Conservation (phyloP, 2,113 vertebrate genomes). For the Neolamprologus cancellatus region DNA sequence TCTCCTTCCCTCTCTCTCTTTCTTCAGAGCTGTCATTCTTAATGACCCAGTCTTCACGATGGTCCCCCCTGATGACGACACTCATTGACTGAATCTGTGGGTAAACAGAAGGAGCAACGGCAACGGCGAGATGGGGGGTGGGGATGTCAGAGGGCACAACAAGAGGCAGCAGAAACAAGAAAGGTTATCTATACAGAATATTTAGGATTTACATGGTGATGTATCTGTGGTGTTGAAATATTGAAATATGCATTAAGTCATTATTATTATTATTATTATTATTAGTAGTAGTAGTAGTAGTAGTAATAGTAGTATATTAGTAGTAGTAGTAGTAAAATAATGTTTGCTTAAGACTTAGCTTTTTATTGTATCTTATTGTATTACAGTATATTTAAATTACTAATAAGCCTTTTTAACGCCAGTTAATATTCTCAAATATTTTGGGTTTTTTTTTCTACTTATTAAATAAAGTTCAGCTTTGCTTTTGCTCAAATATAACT, state of each 20-base stretch:
- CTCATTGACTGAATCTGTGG: constrained; percentile 82
- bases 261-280: neutral
- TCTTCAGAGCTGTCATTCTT: constrained; percentile 92
- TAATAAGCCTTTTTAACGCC: neutral
- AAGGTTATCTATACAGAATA: neutral
- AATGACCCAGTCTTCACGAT: constrained; percentile 91
- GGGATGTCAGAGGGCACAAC: constrained; percentile 61
- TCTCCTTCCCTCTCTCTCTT: constrained; percentile 88
- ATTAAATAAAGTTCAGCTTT: neutral
- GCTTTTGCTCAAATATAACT: neutral
- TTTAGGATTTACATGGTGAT: neutral
- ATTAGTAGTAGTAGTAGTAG: fast-evolving
- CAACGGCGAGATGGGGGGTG: constrained; percentile 74
- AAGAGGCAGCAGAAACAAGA: constrained; percentile 45
- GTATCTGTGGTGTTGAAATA: neutral
- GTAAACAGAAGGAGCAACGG: constrained; percentile 87
- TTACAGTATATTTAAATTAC: neutral
- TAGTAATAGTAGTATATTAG: neutral
- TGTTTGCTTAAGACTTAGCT: neutral
- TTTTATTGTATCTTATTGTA: neutral
- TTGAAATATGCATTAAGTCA: neutral
- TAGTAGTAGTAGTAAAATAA: neutral
- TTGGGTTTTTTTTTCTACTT: fast-evolving
- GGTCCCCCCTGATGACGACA: constrained; percentile 92
- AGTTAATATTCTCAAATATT: neutral